Evolutionary conservation across 1,140 invertebrate species (phyloP), one percentile per base, ranked within the genome.

Genomic region (Dreissena polymorpha): DNA sequence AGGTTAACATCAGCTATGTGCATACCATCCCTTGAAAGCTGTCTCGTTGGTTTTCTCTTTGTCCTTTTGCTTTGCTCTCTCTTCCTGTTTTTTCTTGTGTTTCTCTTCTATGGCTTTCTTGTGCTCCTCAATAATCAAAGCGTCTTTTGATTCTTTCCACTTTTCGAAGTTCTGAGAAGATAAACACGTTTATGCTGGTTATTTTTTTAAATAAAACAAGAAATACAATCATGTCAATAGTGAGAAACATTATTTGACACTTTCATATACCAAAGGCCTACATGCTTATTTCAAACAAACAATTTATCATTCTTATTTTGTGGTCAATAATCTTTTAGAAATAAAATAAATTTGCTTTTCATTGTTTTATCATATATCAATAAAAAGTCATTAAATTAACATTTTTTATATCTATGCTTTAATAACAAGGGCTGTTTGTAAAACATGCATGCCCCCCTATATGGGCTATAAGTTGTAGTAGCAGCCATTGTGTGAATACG

Each of bases 131-230:
- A 81, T 63, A 21, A 81, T 53, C 25, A n/a, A 50, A 13, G 72
- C 78, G 65, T 81, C 78, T 23, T 81, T 81, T 3, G 16, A n/a
- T 55, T 81, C 78, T 25, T 81, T 81, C 78, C 78, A 81, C 65
- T 72, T 81, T 23, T 73, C 21, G 25, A 81, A 81, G 64, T 81
- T 49, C 78, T 81, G 69, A 18, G 65, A 64, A 73, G 14, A 64
- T 21, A 75, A 73, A 23, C 18, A 63, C 2, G 18, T 2, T 63
- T 63, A 10, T n/a, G 60, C 18, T 63, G 10, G n/a, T n/a, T 63
- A 23, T 5, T n/a, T 63, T n/a, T 63, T 18, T 63, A 63, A n/a
- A n/a, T 7, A 63, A n/a, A 10, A 63, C 10, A 3, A 5, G 60
- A 5, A 63, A 18, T 23, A 6, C 2, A n/a, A 63, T 63, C 7